These are phyloP conservation scores for Leptarthrus brevirostris DNA, from an alignment of 2,888 invertebrate genomes.

Conservation along the genomic window DNA sequence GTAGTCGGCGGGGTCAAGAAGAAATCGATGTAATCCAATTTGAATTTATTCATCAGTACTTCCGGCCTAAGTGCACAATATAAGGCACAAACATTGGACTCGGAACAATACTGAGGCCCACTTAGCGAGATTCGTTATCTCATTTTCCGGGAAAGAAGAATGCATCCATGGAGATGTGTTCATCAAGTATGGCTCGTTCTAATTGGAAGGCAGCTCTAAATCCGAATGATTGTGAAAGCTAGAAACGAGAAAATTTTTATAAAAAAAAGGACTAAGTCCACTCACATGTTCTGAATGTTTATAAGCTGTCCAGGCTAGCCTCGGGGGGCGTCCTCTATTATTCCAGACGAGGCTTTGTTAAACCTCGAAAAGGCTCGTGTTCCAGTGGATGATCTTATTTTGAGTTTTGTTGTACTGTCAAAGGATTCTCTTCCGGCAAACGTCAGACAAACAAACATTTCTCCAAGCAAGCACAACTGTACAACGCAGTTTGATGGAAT, in stretches of 20 bases:
- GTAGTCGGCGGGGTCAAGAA: slow-evolving; percentile 26
- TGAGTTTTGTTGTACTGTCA: not conserved
- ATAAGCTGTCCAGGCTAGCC: not conserved
- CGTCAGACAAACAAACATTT: not conserved
- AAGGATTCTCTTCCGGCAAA: not conserved
- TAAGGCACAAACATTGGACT: slow-evolving; percentile 1
- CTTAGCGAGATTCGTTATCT: slow-evolving; percentile 38
- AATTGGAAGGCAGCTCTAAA: slow-evolving; percentile 17
- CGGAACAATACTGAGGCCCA: slow-evolving; percentile 27
- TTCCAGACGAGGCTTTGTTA: slow-evolving; percentile 10
- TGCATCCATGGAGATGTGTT: slow-evolving; percentile 31
- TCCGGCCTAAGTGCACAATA: slow-evolving; percentile 22
- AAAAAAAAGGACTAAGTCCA: not conserved
- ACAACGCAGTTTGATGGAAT: not conserved
- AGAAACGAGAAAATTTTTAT: not conserved
- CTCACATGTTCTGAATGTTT: slow-evolving; percentile 12
- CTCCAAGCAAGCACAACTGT: not conserved
- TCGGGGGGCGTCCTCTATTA: slow-evolving; percentile 17
- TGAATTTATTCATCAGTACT: slow-evolving; percentile 25
- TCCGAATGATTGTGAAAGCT: not conserved
- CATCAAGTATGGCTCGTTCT: slow-evolving; percentile 6
- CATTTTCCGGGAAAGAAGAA: slow-evolving; percentile 15
- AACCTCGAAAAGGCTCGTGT: slow-evolving; percentile 9
- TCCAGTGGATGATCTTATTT: not conserved
- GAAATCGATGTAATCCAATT: slow-evolving; percentile 49